Base-by-base conservation (phyloP, 2,797 vertebrate species). In the Danio jaintianensis region DNA sequence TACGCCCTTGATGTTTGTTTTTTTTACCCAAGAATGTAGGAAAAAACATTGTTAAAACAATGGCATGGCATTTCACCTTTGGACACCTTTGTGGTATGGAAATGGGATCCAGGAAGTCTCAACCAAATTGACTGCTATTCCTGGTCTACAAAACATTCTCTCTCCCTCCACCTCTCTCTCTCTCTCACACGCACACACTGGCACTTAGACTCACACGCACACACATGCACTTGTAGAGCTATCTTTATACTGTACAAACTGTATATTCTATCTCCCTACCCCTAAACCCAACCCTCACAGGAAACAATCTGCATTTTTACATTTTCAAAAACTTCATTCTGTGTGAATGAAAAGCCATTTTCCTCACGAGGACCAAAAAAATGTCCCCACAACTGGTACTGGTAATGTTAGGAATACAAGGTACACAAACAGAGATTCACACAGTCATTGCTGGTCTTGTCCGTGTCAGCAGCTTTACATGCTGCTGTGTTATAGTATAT, bases 61-160 rank as follows among this genome's bases (percentile, higher is more conserved):
- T 55, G 38, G 50, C n/a, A 42, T 47, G 63, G 58, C 43, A 70
- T 77, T 77, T 59, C 55, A 50, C 43, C 43, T 50, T 48, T 78
- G 42, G 20, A 36, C 63, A 68, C 50, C 38, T 68, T 11, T 59
- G 55, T 40, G 6, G 9, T 48, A 15, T 50, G 16, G 10, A 70
- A 69, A 70, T n/a, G 50, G 45, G 78, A 58, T 18, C 64, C 64
- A 69, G 64, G 64, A 78, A 78, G 66, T 8, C 55, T 61, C 29
- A 20, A 61, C 68, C n/a, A 78, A 42, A 69, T 67, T 20, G 9
- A 67, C 8, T 20, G 22, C 48, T 77, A 77, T 77, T 67, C 38
- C 56, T 77, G 52, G 38, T 67, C 22, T 52, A 45, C 18, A 6
- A 36, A 48, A 38, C 22, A 38, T 48, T 38, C 9, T 29, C 42